These are phyloP conservation scores for Caenorhabditis sp. DNA, from an alignment of 2,888 invertebrate species.

Conservation along the genomic window DNA sequence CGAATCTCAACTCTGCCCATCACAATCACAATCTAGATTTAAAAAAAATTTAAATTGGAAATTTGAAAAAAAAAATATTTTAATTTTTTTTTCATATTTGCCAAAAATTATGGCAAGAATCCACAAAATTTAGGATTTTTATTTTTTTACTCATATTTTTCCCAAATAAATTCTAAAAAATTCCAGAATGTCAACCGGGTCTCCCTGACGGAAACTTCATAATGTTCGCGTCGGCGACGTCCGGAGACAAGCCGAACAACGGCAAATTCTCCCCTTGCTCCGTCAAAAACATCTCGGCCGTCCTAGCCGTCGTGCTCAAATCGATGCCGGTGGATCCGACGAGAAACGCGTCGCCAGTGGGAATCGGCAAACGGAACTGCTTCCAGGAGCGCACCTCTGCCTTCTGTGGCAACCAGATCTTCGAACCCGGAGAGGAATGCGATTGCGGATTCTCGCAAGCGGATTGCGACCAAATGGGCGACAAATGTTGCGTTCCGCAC, in stretches of 20 bases:
- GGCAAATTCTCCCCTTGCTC: conserved; percentile 88
- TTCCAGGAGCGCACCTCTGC: conserved; percentile 95
- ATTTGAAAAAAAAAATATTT: too few species aligned
- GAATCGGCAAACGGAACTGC: conserved; percentile 92
- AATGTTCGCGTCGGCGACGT: conserved; percentile 97
- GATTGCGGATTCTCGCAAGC: conserved; percentile 93
- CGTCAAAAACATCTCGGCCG: conserved; percentile 76
- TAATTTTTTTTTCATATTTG: too few species aligned
- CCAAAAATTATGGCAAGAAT: too few species aligned
- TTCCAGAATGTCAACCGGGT: conserved; percentile 90
- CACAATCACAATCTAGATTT: too few species aligned
- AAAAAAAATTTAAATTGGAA: too few species aligned
- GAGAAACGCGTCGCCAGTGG: conserved; percentile 65
- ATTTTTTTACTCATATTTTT: too few species aligned
- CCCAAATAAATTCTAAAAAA: too few species aligned
- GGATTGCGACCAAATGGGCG: conserved; percentile 88
- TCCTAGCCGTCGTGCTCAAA: conserved; percentile 78
- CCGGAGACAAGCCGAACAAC: conserved; percentile 97
- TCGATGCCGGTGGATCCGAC: conserved; percentile 79
- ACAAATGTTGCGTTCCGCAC: conserved; percentile 89
- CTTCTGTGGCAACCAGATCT: conserved; percentile 99
- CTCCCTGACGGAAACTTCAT: conserved; percentile 96
- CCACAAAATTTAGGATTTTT: too few species aligned
- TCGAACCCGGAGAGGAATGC: conserved; percentile 97
- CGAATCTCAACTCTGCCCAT: too few species aligned